Evolutionary conservation across 2,888 invertebrate genomes (phyloP), one percentile per base, ranked within the genome.

Genomic region (Pyralis farinalis): DNA sequence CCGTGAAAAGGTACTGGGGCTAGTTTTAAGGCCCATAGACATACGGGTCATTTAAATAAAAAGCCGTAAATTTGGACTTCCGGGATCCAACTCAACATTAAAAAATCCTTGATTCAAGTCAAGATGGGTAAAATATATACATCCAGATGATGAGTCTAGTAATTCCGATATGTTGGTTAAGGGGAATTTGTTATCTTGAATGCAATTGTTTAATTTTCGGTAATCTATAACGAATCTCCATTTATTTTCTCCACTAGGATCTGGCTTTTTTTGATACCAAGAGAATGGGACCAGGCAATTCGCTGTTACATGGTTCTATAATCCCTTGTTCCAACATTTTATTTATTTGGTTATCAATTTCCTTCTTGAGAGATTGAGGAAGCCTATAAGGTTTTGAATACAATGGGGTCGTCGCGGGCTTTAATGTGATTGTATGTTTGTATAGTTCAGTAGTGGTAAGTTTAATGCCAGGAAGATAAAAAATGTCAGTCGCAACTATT

Each of bases 361-460:
- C 30, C 7, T 20, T 2, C 9, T 21, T 16, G 20, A 9, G 31
- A 1, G 37, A 20, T 3, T 21, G 5, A 7, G 37, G 37, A 2
- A 37, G 9, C 8, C 37, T 4, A 12, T 39, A 39, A 3, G 33
- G 39, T 28, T 39, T 39, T 3, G 20, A n/a, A 34, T 33, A 39
- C 1, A 39, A 12, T 6, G 34, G 33, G 3, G 16, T n/a, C 8
- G n/a, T 9, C 7, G 9, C 16, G 1, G 5, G 7, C 20, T 33
- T 25, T 12, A 34, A 7, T 1, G 3, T 12, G 9, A 34, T 28
- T 7, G n/a, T 12, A 2, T 38, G 12, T 38, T 38, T 9, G 41
- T 50, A 42, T 7, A 58, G 67, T 57, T 65, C 67, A 47, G 42
- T 49, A 4, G 7, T 7, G 21, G 4, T 7, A 20, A 53, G 32